Evolutionary conservation across 2,797 vertebrate genomes (phyloP).

Genomic region (Columba guinea): DNA sequence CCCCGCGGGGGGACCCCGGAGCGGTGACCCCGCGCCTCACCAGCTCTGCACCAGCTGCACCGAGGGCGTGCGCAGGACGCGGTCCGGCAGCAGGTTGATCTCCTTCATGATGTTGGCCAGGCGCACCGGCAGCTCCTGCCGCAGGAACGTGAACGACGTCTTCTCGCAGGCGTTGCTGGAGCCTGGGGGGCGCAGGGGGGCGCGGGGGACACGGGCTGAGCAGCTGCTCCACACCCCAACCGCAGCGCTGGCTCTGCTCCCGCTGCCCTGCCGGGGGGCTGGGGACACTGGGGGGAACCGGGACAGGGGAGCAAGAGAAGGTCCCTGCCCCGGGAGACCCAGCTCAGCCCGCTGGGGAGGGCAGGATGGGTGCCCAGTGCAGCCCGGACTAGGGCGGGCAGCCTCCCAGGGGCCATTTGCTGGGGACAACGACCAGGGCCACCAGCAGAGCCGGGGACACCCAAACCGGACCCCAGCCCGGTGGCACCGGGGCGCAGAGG

Average conservation of each 20-base stretch:
- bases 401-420: fast-evolving
- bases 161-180: slow-evolving; percentile 96
- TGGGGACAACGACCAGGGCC: neutral
- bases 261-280: too few relatives aligned
- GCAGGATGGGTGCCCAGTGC: neutral
- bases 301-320: neutral
- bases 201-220: neutral
- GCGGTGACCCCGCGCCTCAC: slow-evolving; percentile 64
- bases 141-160: slow-evolving; percentile 90
- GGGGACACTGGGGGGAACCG: neutral
- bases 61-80: slow-evolving; percentile 87
- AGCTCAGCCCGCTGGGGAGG: neutral
- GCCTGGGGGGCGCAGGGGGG: slow-evolving; percentile 70
- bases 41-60: slow-evolving; percentile 93
- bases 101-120: slow-evolving; percentile 98
- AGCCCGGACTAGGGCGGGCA: neutral
- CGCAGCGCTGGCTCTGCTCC: neutral
- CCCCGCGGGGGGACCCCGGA: too few relatives aligned
- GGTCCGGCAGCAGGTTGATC: slow-evolving; percentile 90
- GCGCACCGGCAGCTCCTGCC: slow-evolving; percentile 93
- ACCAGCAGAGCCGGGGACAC: neutral
- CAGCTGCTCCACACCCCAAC: fast-evolving
- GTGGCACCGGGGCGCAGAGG: too few relatives aligned
- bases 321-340: too few relatives aligned
- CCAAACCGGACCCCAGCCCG: neutral